These are phyloP conservation scores for Parauchenoglanis ngamensis DNA, from an alignment of 2,797 vertebrate species.

Conservation along the genomic window DNA sequence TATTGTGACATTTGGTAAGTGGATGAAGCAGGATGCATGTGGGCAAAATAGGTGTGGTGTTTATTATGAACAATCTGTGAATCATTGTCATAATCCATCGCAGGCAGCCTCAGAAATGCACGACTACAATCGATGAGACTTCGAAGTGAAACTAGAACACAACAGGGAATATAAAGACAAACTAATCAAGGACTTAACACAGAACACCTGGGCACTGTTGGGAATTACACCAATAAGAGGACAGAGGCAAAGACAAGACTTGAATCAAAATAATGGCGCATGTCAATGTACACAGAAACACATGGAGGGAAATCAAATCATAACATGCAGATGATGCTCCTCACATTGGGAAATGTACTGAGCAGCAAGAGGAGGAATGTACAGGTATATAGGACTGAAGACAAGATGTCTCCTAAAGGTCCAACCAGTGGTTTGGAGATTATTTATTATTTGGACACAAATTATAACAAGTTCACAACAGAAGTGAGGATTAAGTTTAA, in stretches of 20 bases:
- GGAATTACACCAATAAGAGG: background rate
- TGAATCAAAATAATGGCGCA: background rate
- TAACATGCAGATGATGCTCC: background rate
- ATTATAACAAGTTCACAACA: background rate
- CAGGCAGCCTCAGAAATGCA: background rate
- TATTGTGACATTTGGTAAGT: background rate
- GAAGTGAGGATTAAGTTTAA: background rate
- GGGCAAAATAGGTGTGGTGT: background rate
- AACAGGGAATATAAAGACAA: background rate
- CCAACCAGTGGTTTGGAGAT: background rate
- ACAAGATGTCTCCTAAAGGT: background rate
- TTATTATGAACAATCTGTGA: background rate
- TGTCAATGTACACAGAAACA: background rate
- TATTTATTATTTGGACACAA: background rate
- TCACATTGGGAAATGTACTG: background rate
- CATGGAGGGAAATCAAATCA: background rate
- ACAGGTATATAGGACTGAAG: too few species aligned
- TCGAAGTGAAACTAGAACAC: background rate
- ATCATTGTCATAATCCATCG: background rate
- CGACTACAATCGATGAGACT: background rate
- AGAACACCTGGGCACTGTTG: background rate
- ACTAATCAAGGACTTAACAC: background rate
- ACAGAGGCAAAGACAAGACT: background rate
- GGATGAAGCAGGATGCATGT: background rate
- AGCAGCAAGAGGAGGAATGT: background rate